Base-by-base conservation (phyloP, 2,113 vertebrate genomes). In the Microcebus griseorufus region DNA sequence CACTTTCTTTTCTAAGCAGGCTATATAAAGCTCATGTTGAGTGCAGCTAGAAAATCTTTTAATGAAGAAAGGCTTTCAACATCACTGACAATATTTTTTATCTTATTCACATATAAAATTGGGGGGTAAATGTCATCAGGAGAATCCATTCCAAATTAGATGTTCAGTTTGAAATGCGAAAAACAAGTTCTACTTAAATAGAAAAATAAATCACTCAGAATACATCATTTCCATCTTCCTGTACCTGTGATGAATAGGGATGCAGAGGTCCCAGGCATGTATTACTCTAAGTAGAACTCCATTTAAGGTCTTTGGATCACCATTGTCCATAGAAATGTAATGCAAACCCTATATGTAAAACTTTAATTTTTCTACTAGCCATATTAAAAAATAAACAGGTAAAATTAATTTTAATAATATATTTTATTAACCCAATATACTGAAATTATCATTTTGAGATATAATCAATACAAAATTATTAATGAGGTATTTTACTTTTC, bases 31-130 rank as follows among this genome's bases (percentile, higher is more conserved):
- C 87, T 97, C 93, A 94, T 32, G 20, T 48, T 80, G 91, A 64
- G 2, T 10, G 91, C 34, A n/a, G 84, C 39, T 79, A 88, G 67
- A 94, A 95, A 93, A 85, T 81, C 85, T 97, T 95, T 95, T 98
- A 96, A 96, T 81, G 97, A 97, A 97, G 95, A 98, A 94, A 96
- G 88, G 64, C 39, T 96, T 96, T 95, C 90, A 97, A 84, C 6
- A 93, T 90, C 83, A 80, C 64, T 34, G 8, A 94, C 29, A 96
- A 23, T 11, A 88, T 96, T 93, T 92, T 58, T 55, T 53, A 84
- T 94, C 45, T 96, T 89, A 92, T 51, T 95, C 88, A 93, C 42
- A 92, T 84, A 65, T 53, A 97, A 95, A 65, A 92, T 58, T 78
- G 69, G 94, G 7, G 25, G 83, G 79, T 76, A 82, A 95, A 93